A percentile compares a stretch with the other conserved stretches of the same genome.
Conservation (phyloP, 2,797 vertebrate genomes). For the Cynodonichthys magdalenae region DNA sequence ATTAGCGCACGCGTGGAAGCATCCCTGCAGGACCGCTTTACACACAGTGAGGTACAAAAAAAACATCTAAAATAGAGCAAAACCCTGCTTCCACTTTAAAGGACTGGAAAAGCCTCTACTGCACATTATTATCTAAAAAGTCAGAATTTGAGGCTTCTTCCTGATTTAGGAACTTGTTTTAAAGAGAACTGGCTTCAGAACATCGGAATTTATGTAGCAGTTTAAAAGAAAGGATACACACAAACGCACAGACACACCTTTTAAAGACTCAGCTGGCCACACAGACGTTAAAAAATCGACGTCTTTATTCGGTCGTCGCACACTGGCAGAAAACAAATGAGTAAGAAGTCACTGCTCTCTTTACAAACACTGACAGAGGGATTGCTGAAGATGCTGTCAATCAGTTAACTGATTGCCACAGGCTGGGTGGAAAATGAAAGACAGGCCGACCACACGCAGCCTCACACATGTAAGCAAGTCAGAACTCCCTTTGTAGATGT, state of each 20-base stretch:
- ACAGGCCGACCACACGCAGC: conserved; percentile 12
- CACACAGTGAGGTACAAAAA: background rate
- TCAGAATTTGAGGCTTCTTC: background rate
- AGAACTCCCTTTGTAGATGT: background rate
- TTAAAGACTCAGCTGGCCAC: background rate
- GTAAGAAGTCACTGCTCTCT: conserved; percentile 20
- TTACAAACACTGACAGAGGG: conserved; percentile 23
- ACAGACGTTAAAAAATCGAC: conserved; percentile 4
- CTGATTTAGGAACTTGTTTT: background rate
- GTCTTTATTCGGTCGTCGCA: conserved; percentile 15
- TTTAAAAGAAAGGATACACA: conserved; percentile 7
- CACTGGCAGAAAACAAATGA: conserved; percentile 32
- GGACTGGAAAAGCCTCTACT: background rate
- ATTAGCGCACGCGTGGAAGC: conserved; percentile 5
- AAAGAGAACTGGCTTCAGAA: background rate
- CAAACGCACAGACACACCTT: background rate
- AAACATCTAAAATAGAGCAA: background rate
- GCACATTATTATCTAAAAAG: background rate
- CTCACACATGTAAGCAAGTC: conserved; percentile 1
- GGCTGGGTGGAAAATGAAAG: conserved; percentile 9
- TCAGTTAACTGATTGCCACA: conserved; percentile 25
- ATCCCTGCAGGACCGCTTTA: conserved; percentile 3
- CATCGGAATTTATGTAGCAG: background rate
- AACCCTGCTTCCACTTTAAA: background rate
- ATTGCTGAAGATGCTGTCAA: conserved; percentile 25